Base-by-base conservation (phyloP, 2,888 invertebrate species). In the Mesorhabditis sp. region DNA sequence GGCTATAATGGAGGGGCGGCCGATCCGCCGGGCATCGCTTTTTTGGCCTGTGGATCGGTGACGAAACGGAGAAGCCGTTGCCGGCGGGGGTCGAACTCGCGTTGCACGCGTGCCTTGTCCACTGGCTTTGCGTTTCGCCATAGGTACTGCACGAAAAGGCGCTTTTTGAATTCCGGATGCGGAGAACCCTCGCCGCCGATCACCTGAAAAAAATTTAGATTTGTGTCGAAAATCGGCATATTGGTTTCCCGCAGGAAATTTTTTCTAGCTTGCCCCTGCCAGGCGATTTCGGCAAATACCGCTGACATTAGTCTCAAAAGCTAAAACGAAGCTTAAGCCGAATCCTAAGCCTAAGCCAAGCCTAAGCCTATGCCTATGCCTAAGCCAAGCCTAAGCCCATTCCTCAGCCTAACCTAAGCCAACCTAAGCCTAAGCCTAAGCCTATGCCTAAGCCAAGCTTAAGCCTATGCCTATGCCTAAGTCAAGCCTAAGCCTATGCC, bases 61-160 rank as follows among this genome's bases (percentile, higher is more conserved):
- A 84, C 83, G 67, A 81, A 83, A 58, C 81, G 74, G 4, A 85
- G 76, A 7, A 85, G 74, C 6, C 83, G 77, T 69, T 85, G 85
- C 65, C 83, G 45, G 63, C 83, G 68, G 44, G 85, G 85, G 69
- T 85, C 83, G 72, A 85, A 85, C 67, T 85, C 85, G 65, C 80
- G 79, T 72, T 83, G 83, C 4, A 85, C 85, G 5, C 84, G 74
- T 44, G 79, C 80, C 75, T 85, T 86, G 69, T 85, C 85, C 28
- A 76, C 76, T 0, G 84, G 76, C 72, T 85, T 85, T 61, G 85
- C 83, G 70, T 86, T 84, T 45, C 85, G 73, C 85, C 85, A 85
- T 6, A 85, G 72, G 67, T 86, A 85, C 70, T 85, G 85, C 44
- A 85, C 84, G 66, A 85, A 85, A 6, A 85, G 74, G 10, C 85